Evolutionary conservation across 1,140 invertebrate species (phyloP).

Genomic region (Conus ventricosus): DNA sequence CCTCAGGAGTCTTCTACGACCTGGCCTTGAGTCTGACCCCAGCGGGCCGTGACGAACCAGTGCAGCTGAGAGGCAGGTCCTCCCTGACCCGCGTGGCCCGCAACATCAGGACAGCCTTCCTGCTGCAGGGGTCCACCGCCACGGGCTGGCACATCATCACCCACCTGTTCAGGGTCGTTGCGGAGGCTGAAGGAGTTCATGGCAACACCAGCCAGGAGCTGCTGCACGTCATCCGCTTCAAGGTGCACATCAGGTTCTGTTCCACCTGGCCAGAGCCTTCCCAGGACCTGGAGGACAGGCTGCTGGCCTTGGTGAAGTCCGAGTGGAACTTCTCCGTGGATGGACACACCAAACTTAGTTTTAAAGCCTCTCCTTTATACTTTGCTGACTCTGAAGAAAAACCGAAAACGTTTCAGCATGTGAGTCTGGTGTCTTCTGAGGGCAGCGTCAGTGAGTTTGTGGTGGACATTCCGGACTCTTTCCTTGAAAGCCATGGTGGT

Average conservation of each 20-base stretch:
- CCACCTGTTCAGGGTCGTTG: constrained; percentile 11
- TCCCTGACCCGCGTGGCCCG: constrained; percentile 14
- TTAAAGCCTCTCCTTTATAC: neutral
- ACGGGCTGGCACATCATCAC: constrained; percentile 29
- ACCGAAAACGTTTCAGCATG: neutral
- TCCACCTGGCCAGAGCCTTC: constrained; percentile 17
- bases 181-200: neutral
- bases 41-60: neutral
- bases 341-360: neutral
- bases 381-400: neutral
- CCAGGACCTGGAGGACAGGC: neutral
- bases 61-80: neutral
- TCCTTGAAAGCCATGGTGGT: neutral
- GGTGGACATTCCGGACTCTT: neutral
- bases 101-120: constrained; percentile 35
- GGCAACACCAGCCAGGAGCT: neutral
- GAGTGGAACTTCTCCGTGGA: constrained; percentile 9
- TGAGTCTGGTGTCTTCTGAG: neutral
- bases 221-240: neutral
- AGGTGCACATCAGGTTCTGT: constrained; percentile 17
- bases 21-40: constrained; percentile 3
- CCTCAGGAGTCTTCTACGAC: constrained; percentile 19
- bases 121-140: constrained; percentile 11
- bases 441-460: neutral
- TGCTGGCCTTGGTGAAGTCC: neutral